Percentiles rank a stretch among this genome's conserved stretches.
Evolutionary conservation across 2,113 vertebrate species (phyloP).

Genomic region (Rhinichthys klamathensis): DNA sequence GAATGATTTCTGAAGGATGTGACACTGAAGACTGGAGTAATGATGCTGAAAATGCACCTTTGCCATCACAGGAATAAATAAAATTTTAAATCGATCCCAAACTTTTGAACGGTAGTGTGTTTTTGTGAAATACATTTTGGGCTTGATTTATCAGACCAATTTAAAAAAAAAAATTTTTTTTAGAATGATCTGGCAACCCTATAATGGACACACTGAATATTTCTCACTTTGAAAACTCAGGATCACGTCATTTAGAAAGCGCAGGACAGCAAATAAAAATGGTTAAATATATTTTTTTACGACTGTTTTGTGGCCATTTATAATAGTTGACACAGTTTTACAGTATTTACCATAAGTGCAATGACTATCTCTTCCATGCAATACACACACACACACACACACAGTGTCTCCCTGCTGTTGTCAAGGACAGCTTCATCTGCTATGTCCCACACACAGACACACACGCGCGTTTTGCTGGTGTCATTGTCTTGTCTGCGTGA

Average conservation of each 20-base stretch:
- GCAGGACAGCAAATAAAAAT: background rate
- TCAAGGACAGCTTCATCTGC: conserved; percentile 51
- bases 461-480: conserved; percentile 57
- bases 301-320: background rate
- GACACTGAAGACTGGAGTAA: background rate
- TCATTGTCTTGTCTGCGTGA: conserved; percentile 64
- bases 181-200: background rate
- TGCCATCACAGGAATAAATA: background rate
- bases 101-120: background rate
- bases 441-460: conserved; percentile 50
- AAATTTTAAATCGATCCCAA: background rate
- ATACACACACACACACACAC: conserved; percentile 11
- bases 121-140: background rate
- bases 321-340: conserved; percentile 4
- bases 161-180: too few relatives aligned
- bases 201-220: background rate
- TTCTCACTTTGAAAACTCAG: background rate
- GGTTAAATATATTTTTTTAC: background rate
- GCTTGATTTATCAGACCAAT: background rate
- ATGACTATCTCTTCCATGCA: conserved; percentile 18
- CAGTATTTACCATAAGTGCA: conserved; percentile 39
- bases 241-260: background rate
- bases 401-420: conserved; percentile 7
- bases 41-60: background rate
- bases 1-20: background rate